Conservation (phyloP, 2,888 invertebrate genomes). For the Belgica antarctica region DNA sequence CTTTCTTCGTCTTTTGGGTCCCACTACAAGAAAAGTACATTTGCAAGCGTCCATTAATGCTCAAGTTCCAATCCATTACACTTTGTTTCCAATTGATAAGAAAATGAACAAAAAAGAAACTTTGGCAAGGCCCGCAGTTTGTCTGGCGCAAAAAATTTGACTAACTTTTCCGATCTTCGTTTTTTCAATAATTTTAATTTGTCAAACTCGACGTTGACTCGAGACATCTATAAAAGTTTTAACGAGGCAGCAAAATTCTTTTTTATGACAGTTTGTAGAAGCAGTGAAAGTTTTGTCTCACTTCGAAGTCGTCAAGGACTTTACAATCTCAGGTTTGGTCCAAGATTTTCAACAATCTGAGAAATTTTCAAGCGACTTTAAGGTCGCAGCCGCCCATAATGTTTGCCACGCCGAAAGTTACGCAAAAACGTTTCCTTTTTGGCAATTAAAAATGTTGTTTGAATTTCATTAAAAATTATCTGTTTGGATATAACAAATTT, state of each 20-base stretch:
- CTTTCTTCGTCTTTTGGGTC: background rate
- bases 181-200: too few species aligned
- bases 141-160: too few species aligned
- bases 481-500: constrained; percentile 23
- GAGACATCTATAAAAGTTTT: too few species aligned
- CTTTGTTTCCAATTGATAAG: constrained; percentile 37
- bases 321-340: too few species aligned
- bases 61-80: constrained; percentile 33
- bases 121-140: constrained; percentile 28
- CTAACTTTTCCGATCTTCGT: too few species aligned
- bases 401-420: too few species aligned
- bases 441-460: constrained; percentile 30
- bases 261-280: background rate
- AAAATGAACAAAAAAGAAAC: background rate
- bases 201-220: too few species aligned
- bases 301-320: too few species aligned
- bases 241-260: too few species aligned
- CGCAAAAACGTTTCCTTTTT: background rate
- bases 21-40: constrained; percentile 2
- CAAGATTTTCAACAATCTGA: too few species aligned
- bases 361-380: too few species aligned
- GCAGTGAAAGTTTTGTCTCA: background rate
- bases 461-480: constrained; percentile 31
- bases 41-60: background rate
- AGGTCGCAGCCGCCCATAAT: too few species aligned